Conservation (phyloP, 2,113 vertebrate species). For the Mustela lutreola region DNA sequence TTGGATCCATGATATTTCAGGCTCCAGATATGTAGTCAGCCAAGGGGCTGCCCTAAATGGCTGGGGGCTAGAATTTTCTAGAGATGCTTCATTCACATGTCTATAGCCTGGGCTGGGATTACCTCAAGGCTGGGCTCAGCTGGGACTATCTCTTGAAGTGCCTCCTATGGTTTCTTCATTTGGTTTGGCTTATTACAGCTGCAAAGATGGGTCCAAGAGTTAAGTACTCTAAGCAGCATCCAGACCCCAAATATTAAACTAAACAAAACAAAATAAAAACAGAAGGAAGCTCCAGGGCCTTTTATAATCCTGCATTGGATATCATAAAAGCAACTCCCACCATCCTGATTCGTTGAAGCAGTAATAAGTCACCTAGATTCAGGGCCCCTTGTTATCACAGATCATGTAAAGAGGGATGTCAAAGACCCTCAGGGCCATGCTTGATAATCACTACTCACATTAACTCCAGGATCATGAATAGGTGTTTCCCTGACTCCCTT, state of each 20-base stretch:
- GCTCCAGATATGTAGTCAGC: background rate
- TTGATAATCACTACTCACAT: background rate
- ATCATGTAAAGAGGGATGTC: background rate
- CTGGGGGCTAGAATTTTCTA: background rate
- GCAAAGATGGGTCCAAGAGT: background rate
- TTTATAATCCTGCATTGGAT: background rate
- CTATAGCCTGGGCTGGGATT: background rate
- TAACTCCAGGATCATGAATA: background rate
- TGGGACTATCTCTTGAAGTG: background rate
- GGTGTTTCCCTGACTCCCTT: background rate
- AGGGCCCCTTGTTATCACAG: background rate
- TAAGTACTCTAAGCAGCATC: background rate
- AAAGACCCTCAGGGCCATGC: background rate
- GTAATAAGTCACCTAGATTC: background rate
- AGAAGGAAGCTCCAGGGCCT: background rate
- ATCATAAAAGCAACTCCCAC: background rate
- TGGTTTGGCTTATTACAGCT: background rate
- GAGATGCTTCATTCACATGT: background rate
- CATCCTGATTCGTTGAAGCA: background rate
- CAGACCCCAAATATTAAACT: background rate
- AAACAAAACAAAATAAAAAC: background rate
- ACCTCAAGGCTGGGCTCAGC: background rate
- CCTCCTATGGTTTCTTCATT: background rate
- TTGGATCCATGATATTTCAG: background rate
- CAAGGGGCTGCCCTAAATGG: background rate